Evolutionary conservation across 2,797 vertebrate genomes (phyloP).

Genomic region (Leontocebus nigricollis): DNA sequence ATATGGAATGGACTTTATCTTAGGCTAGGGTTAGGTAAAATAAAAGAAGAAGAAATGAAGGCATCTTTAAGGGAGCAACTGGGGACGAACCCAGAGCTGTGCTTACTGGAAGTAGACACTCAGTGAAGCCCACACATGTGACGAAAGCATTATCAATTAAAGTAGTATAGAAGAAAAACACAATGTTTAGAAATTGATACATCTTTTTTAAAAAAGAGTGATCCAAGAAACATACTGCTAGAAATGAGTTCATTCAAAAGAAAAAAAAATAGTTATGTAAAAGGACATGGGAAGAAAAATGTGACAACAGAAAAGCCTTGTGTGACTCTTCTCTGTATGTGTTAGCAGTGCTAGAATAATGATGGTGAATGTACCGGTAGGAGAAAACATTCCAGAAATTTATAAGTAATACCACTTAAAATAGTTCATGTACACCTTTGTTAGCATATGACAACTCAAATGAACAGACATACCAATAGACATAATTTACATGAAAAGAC

Average conservation of each 20-base stretch:
- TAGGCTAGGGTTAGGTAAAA: neutral
- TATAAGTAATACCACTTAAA: neutral
- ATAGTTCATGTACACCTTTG: neutral
- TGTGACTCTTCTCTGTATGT: neutral
- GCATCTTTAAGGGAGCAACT: neutral
- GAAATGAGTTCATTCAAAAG: neutral
- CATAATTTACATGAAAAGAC: neutral
- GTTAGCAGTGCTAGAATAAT: neutral
- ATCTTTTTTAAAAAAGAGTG: neutral
- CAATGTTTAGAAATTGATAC: neutral
- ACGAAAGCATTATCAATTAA: neutral
- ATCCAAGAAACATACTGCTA: neutral
- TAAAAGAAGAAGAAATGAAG: neutral
- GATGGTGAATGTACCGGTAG: neutral
- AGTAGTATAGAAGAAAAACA: no score
- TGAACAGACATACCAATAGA: neutral
- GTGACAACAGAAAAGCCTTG: neutral
- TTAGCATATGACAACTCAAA: neutral
- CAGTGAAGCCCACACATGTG: fast-evolving
- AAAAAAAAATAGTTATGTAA: neutral
- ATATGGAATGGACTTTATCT: neutral
- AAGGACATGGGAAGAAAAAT: neutral
- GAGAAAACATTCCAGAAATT: neutral
- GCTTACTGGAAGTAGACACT: no score
- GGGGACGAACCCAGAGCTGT: neutral